These are phyloP conservation scores for Gasteruption jaculator DNA, from an alignment of 2,888 invertebrate species.

Conservation along the genomic window DNA sequence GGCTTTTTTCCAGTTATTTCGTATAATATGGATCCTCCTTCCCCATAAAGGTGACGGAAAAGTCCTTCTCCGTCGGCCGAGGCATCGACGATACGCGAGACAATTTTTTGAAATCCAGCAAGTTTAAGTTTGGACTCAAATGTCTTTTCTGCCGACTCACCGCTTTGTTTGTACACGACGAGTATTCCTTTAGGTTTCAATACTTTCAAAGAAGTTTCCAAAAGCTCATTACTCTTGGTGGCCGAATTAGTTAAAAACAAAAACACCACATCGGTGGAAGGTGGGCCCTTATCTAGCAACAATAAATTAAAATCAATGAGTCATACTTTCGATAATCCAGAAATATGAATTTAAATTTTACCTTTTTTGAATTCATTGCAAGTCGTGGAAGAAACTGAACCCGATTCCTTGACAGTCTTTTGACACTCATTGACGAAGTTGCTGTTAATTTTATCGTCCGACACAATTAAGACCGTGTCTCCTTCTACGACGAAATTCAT, in stretches of 20 bases:
- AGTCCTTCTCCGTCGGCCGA: conserved; percentile 18
- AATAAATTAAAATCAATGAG: conserved; percentile 8
- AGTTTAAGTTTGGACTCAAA: conserved; percentile 56
- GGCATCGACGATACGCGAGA: conserved; percentile 46
- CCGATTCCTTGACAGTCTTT: no score
- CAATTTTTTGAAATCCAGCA: conserved; percentile 67
- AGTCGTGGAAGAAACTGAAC: no score
- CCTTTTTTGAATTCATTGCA: no score
- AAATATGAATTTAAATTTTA: no score
- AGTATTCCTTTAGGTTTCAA: conserved; percentile 64
- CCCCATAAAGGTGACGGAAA: conserved; percentile 14
- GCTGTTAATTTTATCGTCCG: no score
- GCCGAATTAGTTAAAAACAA: conserved; percentile 49
- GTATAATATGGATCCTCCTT: conserved; percentile 23
- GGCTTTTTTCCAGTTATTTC: conserved; percentile 42
- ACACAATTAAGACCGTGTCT: no score
- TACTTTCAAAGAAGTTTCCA: conserved; percentile 59
- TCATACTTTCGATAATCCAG: no score
- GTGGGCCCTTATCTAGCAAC: conserved; percentile 56
- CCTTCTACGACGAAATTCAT: no score
- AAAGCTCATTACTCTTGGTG: conserved; percentile 49
- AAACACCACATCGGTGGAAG: conserved; percentile 61
- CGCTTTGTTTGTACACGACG: conserved; percentile 53
- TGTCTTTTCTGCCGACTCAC: conserved; percentile 23
- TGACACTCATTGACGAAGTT: no score